Conservation (phyloP, 2,113 vertebrate species). For the Saguinus imperator region DNA sequence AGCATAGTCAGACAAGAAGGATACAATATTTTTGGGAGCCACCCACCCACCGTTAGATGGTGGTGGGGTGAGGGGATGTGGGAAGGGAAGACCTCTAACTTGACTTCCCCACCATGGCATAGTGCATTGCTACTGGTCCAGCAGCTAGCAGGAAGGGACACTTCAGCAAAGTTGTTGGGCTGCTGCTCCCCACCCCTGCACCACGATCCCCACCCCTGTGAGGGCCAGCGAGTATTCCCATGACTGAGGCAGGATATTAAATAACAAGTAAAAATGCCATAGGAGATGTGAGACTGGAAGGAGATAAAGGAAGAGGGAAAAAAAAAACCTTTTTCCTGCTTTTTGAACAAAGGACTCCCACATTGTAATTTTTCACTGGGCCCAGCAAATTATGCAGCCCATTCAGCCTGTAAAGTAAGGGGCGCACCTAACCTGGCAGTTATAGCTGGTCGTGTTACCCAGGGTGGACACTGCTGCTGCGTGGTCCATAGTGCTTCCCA, state of each 20-base stretch:
- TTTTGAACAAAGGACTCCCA: background rate
- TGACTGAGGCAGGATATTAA: no score
- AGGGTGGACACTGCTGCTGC: background rate
- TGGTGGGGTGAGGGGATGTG: rapidly evolving
- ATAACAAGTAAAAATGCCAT: background rate
- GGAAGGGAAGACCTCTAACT: background rate
- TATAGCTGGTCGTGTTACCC: rapidly evolving
- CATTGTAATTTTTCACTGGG: background rate
- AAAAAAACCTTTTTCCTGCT: background rate
- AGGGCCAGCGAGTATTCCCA: no score
- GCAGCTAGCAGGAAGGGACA: background rate
- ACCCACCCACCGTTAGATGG: rapidly evolving
- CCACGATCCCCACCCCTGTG: no score
- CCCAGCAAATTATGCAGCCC: background rate
- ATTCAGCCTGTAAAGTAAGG: background rate
- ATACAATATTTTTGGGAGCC: no score
- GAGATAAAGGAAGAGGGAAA: background rate
- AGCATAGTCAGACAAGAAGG: rapidly evolving
- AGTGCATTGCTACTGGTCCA: background rate
- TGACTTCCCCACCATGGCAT: background rate
- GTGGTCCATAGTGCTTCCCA: background rate
- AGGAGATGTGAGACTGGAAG: no score
- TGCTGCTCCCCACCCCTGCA: no score
- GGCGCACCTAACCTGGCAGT: no score
- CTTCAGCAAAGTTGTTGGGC: background rate